Evolutionary conservation across 2,888 invertebrate genomes (phyloP), one percentile per base, ranked within the genome.

Genomic region (Abrostola tripartita): DNA sequence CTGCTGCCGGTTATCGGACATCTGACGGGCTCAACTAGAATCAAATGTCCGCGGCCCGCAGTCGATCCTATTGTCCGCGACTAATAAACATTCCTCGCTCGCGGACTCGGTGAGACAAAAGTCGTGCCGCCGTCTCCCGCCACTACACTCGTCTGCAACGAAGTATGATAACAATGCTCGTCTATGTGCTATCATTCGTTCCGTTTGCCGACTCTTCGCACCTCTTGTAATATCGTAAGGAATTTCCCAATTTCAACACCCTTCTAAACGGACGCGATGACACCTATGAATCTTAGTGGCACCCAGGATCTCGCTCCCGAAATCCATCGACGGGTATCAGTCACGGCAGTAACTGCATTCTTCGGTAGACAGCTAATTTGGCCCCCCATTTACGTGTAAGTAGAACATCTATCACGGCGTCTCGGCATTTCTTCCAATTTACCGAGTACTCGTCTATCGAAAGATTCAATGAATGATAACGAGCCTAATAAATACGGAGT

Each of bases 381-480:
- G 89, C 81, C 87, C 90, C 90, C 90, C 90, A 88, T 90, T 91
- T 90, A 88, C 93, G 92, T 92, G 92, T 90, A 92, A 90, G 90
- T 87, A 88, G 84, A 83, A 87, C 90, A 93, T 94, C 92, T 85
- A 93, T 93, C 93, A 93, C 86, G 81, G 68, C 82, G 84, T 85
- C 87, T 85, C 88, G 85, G 86, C 89, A 84, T 89, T 89, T 88
- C 90, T 90, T 87, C 89, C 90, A 89, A 90, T 90, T 88, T 87
- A 90, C 90, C 86, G 82, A 88, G 88, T 85, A 86, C 86, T 85
- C 85, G 86, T 86, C 91, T 90, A 90, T 91, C 90, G 88, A 85
- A 88, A 92, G 94, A 94, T 94, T 92, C 93, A 92, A 93, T 92
- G 93, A 93, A 93, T 92, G 94, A 94, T 94, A 94, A 94, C 93